Conservation (phyloP, 2,797 vertebrate species). For the Coreius guichenoti region DNA sequence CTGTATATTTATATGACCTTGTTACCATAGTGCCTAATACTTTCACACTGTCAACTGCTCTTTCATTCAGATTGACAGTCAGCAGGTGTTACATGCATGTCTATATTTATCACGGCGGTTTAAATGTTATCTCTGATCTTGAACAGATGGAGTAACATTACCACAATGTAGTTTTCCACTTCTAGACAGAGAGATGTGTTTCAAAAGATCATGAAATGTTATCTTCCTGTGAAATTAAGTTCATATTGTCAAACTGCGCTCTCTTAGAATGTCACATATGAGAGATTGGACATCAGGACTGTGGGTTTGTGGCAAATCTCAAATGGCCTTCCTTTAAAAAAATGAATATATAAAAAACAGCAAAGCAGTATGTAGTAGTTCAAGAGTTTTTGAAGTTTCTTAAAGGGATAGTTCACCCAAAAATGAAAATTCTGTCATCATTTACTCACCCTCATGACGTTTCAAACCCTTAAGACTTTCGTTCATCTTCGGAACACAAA, state of each 20-base stretch:
- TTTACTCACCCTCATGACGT: too few relatives aligned
- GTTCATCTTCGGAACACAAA: too few relatives aligned
- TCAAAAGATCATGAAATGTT: neutral
- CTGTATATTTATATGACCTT: conserved; percentile 52
- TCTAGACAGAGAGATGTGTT: conserved; percentile 3
- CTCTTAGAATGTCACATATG: neutral
- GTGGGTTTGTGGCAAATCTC: neutral
- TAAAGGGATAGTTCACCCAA: neutral
- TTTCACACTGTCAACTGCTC: conserved; percentile 33
- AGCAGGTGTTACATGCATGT: conserved; percentile 72
- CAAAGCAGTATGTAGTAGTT: neutral
- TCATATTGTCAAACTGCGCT: neutral
- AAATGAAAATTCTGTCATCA: too few relatives aligned
- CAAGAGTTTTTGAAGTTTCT: neutral
- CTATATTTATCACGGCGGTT: conserved; percentile 77
- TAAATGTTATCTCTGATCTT: conserved; percentile 52
- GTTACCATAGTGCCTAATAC: conserved; percentile 45
- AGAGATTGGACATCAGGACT: neutral
- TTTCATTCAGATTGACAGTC: conserved; percentile 68
- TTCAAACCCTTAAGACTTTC: too few relatives aligned
- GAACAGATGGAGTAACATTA: conserved; percentile 33
- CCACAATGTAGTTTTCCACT: conserved; percentile 47
- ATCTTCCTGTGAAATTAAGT: neutral
- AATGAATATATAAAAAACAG: too few relatives aligned
- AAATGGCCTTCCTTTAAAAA: neutral